Conservation (phyloP, 2,113 vertebrate species). For the Sorex fumeus region DNA sequence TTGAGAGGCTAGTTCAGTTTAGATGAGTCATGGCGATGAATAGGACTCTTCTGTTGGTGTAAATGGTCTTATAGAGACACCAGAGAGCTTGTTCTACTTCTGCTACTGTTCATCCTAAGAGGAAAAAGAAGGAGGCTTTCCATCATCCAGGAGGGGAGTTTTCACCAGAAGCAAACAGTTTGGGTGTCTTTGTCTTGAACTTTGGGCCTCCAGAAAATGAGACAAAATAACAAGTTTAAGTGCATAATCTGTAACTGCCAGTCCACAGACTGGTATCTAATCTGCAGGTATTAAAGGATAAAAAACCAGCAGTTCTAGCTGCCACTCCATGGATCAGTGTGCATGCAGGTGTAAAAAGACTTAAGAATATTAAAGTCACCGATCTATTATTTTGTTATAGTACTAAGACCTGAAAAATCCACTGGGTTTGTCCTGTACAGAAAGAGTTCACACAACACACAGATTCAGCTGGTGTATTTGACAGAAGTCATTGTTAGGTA, state of each 20-base stretch:
- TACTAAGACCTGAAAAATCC: neutral
- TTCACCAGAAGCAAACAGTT: neutral
- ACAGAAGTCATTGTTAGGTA: neutral
- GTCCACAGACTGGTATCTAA: too few species aligned
- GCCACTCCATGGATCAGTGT: too few species aligned
- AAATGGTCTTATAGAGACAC: neutral
- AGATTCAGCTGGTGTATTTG: neutral
- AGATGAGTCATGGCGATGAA: neutral
- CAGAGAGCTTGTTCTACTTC: neutral
- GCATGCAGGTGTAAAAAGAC: too few species aligned
- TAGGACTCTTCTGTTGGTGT: neutral
- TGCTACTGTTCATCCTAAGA: neutral
- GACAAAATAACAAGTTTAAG: too few species aligned
- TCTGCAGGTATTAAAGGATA: too few species aligned
- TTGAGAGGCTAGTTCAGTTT: constrained; percentile 6
- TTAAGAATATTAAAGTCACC: neutral
- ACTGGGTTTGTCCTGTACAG: neutral
- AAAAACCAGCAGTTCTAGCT: too few species aligned
- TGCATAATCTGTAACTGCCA: too few species aligned
- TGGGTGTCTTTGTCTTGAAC: neutral
- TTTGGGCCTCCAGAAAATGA: neutral
- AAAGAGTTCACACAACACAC: neutral
- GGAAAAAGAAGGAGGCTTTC: neutral
- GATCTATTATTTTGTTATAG: neutral
- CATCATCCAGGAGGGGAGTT: neutral